Evolutionary conservation across 2,888 invertebrate genomes (phyloP).

Genomic region (Tubulanus polymorphus): DNA sequence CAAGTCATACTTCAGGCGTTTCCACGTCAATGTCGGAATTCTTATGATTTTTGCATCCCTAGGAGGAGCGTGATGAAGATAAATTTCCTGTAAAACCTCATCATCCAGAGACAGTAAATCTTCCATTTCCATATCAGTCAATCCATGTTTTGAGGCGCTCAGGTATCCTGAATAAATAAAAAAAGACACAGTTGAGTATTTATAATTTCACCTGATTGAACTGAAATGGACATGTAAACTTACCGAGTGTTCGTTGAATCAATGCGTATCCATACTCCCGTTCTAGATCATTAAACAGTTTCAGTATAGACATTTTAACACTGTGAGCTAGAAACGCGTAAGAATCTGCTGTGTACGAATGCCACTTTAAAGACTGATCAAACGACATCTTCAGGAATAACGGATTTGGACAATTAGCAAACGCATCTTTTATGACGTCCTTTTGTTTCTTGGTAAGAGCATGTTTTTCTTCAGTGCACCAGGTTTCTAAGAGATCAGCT

Average conservation of each 20-base stretch:
- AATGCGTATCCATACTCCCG: constrained; percentile 29
- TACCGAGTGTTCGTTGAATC: constrained; percentile 32
- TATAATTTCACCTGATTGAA: constrained; percentile 1
- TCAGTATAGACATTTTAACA: constrained; percentile 27
- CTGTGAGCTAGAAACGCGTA: constrained; percentile 23
- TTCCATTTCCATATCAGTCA: constrained; percentile 34
- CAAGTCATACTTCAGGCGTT: constrained; percentile 27
- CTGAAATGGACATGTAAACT: constrained; percentile 9
- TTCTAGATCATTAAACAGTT: constrained; percentile 31
- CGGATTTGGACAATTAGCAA: constrained; percentile 26
- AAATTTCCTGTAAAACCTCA: constrained; percentile 40
- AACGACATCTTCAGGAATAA: constrained; percentile 33
- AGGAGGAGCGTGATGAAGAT: constrained; percentile 40
- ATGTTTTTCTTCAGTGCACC: constrained; percentile 18
- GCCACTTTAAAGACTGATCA: constrained; percentile 32
- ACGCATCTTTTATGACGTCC: constrained; percentile 25
- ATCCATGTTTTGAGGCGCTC: constrained; percentile 28
- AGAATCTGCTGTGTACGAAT: constrained; percentile 26
- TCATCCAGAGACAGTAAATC: constrained; percentile 40
- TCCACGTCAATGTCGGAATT: constrained; percentile 33
- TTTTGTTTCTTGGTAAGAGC: constrained; percentile 29
- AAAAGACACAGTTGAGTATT: not conserved
- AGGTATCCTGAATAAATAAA: constrained; percentile 28
- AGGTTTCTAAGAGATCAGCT: constrained; percentile 16
- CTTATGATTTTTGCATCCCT: constrained; percentile 30